These are phyloP conservation scores for Argopecten irradians DNA, from an alignment of 1,140 invertebrate genomes.

Conservation along the genomic window DNA sequence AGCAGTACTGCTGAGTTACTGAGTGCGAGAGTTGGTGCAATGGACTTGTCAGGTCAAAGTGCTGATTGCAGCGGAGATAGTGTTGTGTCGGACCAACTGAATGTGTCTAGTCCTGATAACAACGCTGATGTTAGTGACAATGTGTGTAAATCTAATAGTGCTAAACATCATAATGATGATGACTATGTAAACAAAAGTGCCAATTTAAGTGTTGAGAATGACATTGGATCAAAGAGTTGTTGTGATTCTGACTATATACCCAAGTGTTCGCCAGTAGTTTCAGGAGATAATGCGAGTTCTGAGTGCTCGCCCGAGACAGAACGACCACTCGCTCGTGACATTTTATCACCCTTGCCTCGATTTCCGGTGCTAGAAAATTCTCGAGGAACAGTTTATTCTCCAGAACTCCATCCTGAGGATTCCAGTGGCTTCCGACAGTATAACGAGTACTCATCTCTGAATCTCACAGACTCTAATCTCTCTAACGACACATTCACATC, in stretches of 20 bases:
- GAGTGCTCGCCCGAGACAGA: slow-evolving; percentile 32
- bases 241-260: slow-evolving; percentile 2
- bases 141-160: slow-evolving; percentile 46
- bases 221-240: neutral
- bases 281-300: slow-evolving; percentile 3
- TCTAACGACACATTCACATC: neutral
- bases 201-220: slow-evolving; percentile 36
- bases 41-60: slow-evolving; percentile 29
- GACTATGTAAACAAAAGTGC: slow-evolving; percentile 34
- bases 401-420: neutral
- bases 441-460: neutral
- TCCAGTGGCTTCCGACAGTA: neutral
- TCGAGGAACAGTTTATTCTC: neutral
- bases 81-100: slow-evolving; percentile 25
- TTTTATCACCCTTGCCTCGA: slow-evolving; percentile 25
- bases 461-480: neutral
- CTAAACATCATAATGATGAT: neutral
- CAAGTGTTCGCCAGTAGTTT: neutral
- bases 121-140: slow-evolving; percentile 49
- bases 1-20: slow-evolving; percentile 45
- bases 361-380: neutral
- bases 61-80: slow-evolving; percentile 31
- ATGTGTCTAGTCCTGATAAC: slow-evolving; percentile 28
- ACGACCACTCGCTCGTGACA: neutral
- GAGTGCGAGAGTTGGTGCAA: slow-evolving; percentile 28